Percentiles rank a stretch among this genome's conserved stretches.
phyloP scores from a whole-genome alignment of 2,113 vertebrate species.

The Hemicordylus capensis region DNA sequence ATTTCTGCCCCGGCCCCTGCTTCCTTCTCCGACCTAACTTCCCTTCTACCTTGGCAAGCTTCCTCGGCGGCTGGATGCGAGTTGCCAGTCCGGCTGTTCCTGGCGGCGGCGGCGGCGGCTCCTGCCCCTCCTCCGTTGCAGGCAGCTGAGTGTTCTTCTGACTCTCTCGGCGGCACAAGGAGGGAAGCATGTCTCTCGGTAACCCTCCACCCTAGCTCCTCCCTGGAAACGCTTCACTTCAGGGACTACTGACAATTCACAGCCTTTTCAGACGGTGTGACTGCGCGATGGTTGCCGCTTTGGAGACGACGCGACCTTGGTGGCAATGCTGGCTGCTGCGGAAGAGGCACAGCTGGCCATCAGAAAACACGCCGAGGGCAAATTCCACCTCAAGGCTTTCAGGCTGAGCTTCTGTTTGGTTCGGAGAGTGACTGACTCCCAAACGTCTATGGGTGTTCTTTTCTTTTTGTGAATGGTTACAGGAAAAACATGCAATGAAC shows the following conservation, averaged over 20 bases:
- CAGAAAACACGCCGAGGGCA: not conserved
- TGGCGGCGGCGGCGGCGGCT: too few relatives aligned
- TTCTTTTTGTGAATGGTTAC: too few relatives aligned
- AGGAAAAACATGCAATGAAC: too few relatives aligned
- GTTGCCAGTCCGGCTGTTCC: not conserved
- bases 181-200: constrained; percentile 23
- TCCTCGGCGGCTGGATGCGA: not conserved
- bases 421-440: not conserved
- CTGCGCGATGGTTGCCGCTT: not conserved
- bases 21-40: not conserved
- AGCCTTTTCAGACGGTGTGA: not conserved
- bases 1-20: too few relatives aligned
- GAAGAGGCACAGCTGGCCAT: not conserved
- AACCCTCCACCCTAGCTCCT: not conserved
- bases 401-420: not conserved
- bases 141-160: not conserved
- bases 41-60: not conserved
- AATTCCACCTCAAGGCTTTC: not conserved
- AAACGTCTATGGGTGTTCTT: too few relatives aligned
- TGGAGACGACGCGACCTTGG: not conserved
- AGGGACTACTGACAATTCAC: constrained; percentile 40
- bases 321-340: not conserved
- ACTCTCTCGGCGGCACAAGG: not conserved
- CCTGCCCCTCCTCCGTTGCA: not conserved
- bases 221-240: constrained; percentile 25